A percentile compares a stretch with the other conserved stretches of the same genome.
Conservation (phyloP, 2,797 vertebrate genomes). For the Neopelma chrysocephalum region DNA sequence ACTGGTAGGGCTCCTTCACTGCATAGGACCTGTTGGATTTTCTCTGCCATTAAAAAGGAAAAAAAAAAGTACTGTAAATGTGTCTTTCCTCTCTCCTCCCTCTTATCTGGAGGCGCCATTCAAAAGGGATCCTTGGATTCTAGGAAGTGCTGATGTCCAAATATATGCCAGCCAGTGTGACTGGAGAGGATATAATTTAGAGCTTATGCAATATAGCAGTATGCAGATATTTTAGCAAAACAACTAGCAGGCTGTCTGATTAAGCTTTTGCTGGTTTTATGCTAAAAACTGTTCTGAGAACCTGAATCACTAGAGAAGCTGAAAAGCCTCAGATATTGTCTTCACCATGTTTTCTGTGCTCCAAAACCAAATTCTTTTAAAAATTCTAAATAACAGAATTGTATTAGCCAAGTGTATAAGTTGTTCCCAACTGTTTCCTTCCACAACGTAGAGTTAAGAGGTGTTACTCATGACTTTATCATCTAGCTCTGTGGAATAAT, state of each 20-base stretch:
- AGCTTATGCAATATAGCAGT: not conserved
- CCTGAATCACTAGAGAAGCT: not conserved
- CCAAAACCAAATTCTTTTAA: not conserved
- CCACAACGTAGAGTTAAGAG: not conserved
- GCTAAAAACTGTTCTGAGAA: not conserved
- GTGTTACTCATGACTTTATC: not conserved
- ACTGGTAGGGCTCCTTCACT: constrained; percentile 81
- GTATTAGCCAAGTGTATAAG: not conserved
- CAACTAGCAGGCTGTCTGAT: not conserved
- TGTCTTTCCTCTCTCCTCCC: not conserved
- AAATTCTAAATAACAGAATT: not conserved
- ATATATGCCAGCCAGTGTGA: not conserved
- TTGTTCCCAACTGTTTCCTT: not conserved
- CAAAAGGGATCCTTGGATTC: not conserved
- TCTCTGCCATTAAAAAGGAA: constrained; percentile 64
- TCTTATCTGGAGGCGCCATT: not conserved
- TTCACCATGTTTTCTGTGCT: not conserved
- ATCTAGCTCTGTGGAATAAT: not conserved
- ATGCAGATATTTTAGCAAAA: not conserved
- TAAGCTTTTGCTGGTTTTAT: not conserved
- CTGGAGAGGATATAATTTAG: not conserved
- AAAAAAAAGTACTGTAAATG: not conserved
- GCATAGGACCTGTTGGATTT: constrained; percentile 75
- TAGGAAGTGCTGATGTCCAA: not conserved
- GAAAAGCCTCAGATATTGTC: not conserved